A percentile compares a stretch with the other conserved stretches of the same genome.
Evolutionary conservation across 2,797 vertebrate genomes (phyloP).

Genomic region (Artibeus jamaicensis): DNA sequence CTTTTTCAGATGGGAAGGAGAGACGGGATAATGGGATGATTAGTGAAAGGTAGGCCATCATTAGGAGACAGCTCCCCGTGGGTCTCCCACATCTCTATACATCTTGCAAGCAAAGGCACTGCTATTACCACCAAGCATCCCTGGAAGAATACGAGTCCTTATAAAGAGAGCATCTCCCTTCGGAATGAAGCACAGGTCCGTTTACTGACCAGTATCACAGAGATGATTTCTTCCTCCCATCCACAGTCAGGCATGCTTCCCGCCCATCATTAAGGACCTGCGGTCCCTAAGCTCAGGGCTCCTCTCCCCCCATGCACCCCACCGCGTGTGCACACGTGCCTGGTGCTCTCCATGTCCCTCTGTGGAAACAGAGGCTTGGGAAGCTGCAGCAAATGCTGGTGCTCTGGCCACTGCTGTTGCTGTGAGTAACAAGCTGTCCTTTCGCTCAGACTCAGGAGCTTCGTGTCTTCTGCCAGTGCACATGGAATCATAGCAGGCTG

Average conservation of each 20-base stretch:
- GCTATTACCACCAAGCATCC: not conserved
- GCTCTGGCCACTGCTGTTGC: not conserved
- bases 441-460: not conserved
- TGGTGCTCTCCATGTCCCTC: not conserved
- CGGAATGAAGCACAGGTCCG: not conserved
- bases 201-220: not conserved
- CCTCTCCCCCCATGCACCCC: not conserved
- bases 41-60: not conserved
- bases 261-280: not conserved
- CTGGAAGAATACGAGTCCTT: not conserved
- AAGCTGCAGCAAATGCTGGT: not conserved
- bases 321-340: not conserved
- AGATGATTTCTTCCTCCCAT: not conserved
- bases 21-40: not conserved
- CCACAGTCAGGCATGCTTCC: not conserved
- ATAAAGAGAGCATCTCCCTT: not conserved
- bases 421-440: not conserved
- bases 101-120: not conserved
- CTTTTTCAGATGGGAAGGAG: not conserved
- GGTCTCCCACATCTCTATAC: not conserved
- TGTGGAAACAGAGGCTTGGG: not conserved
- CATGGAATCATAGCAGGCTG: not conserved
- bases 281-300: not conserved
- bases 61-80: not conserved
- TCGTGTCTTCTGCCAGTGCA: not conserved